Evolutionary conservation across 2,113 vertebrate genomes (phyloP), one percentile per base, ranked within the genome.

Genomic region (Carassius auratus): DNA sequence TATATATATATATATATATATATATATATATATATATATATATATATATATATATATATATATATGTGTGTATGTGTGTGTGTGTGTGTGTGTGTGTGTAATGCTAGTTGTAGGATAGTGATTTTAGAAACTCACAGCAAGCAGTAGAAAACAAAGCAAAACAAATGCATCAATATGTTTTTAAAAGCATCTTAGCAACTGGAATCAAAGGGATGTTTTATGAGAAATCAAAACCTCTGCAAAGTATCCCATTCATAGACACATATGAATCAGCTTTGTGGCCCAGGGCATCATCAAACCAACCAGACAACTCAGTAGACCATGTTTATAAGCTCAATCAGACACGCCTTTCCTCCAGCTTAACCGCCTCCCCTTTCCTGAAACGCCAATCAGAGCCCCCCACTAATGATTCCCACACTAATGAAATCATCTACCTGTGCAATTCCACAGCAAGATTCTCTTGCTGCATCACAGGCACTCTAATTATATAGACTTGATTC

Each of bases 301-400:
- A 84, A 84, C 76, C 83, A 76, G 83, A 45, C 9, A 42, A n/a
- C 71, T 64, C 57, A 76, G n/a, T 19, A 50, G 48, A 74, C 36
- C 50, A 87, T 90, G 86, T 86, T 90, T 86, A 68, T 81, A 81
- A 77, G 75, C 69, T 76, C 76, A 83, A 88, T 89, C 86, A 89
- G 88, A 50, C 80, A 84, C 36, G 82, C 75, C 83, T 90, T 23
- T 15, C 42, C 75, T 84, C 19, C 74, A 71, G 36, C 30, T 84
- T 85, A 86, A 74, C 15, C 81, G 83, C 81, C 88, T 84, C 50
- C 66, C 50, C 88, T 81, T 84, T 87, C 83, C 84, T 81, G 82
- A 86, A 85, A 89, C 68, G 71, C 76, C 68, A 88, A 73, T 66
- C 64, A 45, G 77, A 88, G 86, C n/a, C 30, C 64, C 83, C 76